These are phyloP conservation scores for Gambusia affinis DNA, from an alignment of 2,113 vertebrate species.

Conservation along the genomic window DNA sequence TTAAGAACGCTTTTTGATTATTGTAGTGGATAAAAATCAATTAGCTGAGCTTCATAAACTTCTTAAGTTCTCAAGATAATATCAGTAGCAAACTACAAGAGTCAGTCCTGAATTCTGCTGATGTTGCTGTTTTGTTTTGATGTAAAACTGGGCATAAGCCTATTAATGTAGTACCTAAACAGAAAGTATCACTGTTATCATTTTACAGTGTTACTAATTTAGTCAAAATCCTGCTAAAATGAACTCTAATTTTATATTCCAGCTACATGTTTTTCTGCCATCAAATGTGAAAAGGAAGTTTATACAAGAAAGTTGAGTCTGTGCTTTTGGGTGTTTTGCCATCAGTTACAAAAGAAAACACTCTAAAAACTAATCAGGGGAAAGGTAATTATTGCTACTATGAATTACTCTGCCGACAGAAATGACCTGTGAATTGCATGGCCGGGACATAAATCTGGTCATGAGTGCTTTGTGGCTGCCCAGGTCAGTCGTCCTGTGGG, in stretches of 20 bases:
- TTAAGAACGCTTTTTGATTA: too few relatives aligned
- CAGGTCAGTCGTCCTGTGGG: constrained; percentile 66
- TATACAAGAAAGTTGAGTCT: not conserved
- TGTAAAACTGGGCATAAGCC: not conserved
- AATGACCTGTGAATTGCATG: constrained; percentile 17
- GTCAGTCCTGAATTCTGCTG: too few relatives aligned
- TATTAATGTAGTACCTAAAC: not conserved
- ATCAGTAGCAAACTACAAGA: too few relatives aligned
- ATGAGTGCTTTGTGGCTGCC: constrained; percentile 52
- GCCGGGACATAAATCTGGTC: constrained; percentile 66
- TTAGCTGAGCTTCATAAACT: too few relatives aligned
- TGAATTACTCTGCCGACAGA: constrained; percentile 12
- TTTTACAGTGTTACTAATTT: not conserved
- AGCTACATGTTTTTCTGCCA: not conserved
- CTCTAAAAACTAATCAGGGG: not conserved
- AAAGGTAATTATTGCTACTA: constrained; percentile 9
- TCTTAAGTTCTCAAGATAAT: too few relatives aligned
- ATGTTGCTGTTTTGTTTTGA: too few relatives aligned
- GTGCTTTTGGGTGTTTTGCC: not conserved
- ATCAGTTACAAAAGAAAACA: not conserved
- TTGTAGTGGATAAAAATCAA: too few relatives aligned
- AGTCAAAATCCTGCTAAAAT: not conserved
- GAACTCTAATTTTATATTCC: not conserved
- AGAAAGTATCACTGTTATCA: too few relatives aligned
- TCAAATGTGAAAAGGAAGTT: not conserved